phyloP scores from a whole-genome alignment of 2,797 vertebrate genomes.

The Xiphophorus birchmanni region DNA sequence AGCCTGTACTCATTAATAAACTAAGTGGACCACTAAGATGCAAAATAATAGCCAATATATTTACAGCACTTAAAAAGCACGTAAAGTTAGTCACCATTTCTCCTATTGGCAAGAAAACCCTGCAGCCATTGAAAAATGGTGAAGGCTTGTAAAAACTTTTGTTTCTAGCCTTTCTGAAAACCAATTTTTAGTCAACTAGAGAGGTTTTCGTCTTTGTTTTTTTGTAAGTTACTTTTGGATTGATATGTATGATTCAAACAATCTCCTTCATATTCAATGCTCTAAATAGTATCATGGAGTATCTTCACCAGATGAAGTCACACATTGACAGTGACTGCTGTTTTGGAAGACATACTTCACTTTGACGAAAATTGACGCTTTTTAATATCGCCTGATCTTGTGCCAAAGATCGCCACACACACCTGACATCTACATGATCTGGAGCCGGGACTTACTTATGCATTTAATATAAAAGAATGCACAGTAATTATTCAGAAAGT shows the following conservation, averaged over 20 bases:
- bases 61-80: neutral
- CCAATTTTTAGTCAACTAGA: neutral
- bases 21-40: neutral
- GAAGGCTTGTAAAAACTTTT: too few relatives aligned
- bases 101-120: neutral
- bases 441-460: conserved; percentile 41
- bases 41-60: neutral
- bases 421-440: neutral
- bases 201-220: neutral
- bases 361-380: neutral
- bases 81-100: neutral
- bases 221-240: neutral
- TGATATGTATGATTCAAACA: neutral
- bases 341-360: neutral
- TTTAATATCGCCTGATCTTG: neutral
- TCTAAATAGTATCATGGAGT: neutral
- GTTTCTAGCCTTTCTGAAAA: neutral
- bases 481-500: neutral
- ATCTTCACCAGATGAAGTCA: neutral
- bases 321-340: neutral
- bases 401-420: neutral
- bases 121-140: neutral
- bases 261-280: neutral
- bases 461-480: conserved; percentile 86
- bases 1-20: neutral